Conservation (phyloP, 2,888 invertebrate species). For the Gymnosoma rotundatum region DNA sequence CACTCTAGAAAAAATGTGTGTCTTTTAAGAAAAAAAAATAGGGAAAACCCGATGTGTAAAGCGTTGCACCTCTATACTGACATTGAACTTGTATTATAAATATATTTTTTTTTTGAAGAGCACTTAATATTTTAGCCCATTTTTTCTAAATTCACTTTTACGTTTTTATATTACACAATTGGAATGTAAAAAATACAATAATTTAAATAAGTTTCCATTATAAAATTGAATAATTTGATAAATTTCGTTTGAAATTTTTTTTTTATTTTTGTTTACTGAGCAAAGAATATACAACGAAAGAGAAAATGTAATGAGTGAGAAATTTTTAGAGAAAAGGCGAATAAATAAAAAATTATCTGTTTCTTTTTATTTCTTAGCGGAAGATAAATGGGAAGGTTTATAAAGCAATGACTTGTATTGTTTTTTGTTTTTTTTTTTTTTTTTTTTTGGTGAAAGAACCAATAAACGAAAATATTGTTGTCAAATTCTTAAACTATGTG, state of each 20-base stretch:
- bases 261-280: not conserved
- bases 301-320: not conserved
- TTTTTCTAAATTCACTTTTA: not conserved
- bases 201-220: not conserved
- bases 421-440: not conserved
- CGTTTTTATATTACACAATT: not conserved
- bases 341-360: not conserved
- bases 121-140: too few relatives aligned
- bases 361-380: constrained; percentile 50
- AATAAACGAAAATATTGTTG: constrained; percentile 32
- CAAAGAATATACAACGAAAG: not conserved
- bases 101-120: not conserved
- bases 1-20: too few relatives aligned
- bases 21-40: too few relatives aligned
- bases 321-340: constrained; percentile 12
- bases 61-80: not conserved
- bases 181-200: not conserved
- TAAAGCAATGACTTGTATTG: constrained; percentile 60
- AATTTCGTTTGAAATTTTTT: not conserved
- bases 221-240: too few relatives aligned
- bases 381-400: constrained; percentile 63
- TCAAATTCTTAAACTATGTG: constrained; percentile 36
- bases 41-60: not conserved
- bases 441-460: constrained; percentile 10
- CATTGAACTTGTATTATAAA: constrained; percentile 43